Evolutionary conservation across 2,113 vertebrate species (phyloP).

Genomic region (Bujurquina vittata): DNA sequence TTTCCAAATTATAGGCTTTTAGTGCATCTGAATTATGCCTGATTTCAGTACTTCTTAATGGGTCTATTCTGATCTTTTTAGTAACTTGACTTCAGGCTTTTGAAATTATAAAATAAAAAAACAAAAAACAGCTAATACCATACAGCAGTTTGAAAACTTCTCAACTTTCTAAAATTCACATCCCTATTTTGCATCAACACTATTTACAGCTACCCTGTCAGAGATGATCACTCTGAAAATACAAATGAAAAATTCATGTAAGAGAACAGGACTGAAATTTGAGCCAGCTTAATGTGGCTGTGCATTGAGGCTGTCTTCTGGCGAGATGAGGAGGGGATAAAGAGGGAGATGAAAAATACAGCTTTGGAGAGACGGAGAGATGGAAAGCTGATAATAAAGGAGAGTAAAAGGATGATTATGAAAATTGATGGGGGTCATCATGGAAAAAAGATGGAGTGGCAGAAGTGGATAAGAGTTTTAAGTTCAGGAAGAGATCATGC

Average conservation of each 20-base stretch:
- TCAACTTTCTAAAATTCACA: not conserved
- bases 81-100: not conserved
- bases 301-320: slow-evolving; percentile 35
- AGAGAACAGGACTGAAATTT: slow-evolving; percentile 37
- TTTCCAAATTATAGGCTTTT: not conserved
- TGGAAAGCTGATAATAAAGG: slow-evolving; percentile 44
- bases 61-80: not conserved
- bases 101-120: not conserved
- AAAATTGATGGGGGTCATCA: slow-evolving; percentile 63
- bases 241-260: slow-evolving; percentile 56
- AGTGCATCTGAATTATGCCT: not conserved
- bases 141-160: not conserved
- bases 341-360: slow-evolving; percentile 39
- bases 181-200: not conserved
- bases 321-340: slow-evolving; percentile 38
- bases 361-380: slow-evolving; percentile 39
- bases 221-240: slow-evolving; percentile 23
- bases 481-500: slow-evolving; percentile 20
- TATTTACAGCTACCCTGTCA: slow-evolving; percentile 36
- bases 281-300: slow-evolving; percentile 34
- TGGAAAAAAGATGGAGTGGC: slow-evolving; percentile 32
- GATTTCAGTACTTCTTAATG: slow-evolving; percentile 8
- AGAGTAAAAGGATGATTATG: slow-evolving; percentile 59
- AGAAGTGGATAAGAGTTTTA: slow-evolving; percentile 36
- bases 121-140: not conserved